A percentile compares a stretch with the other conserved stretches of the same genome.
Evolutionary conservation across 1,140 invertebrate genomes (phyloP).

Genomic region (Megalopta genalis): DNA sequence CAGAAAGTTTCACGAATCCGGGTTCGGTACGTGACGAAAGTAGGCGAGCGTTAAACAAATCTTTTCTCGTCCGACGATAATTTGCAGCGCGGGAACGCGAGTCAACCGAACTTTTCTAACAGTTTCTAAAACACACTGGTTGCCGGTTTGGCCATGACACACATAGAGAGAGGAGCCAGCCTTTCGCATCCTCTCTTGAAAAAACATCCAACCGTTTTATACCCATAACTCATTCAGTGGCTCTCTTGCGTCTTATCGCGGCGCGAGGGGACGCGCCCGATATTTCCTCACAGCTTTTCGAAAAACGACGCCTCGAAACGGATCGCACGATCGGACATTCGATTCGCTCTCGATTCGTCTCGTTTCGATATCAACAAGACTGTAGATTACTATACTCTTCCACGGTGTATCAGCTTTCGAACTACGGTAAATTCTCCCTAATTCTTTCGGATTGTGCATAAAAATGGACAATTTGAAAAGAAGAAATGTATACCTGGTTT

Average conservation of each 20-base stretch:
- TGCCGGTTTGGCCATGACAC: conserved; percentile 59
- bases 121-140: conserved; percentile 61
- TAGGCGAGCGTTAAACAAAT: conserved; percentile 22
- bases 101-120: conserved; percentile 54
- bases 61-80: conserved; percentile 43
- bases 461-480: too few relatives aligned
- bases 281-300: conserved; percentile 39
- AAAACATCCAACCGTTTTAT: conserved; percentile 52
- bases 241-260: conserved; percentile 32
- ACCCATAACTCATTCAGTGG: conserved; percentile 54
- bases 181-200: conserved; percentile 64
- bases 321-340: too few relatives aligned
- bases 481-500: too few relatives aligned
- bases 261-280: conserved; percentile 1
- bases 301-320: conserved; percentile 18
- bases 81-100: conserved; percentile 50
- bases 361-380: neutral
- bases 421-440: too few relatives aligned
- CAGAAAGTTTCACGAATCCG: neutral
- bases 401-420: neutral
- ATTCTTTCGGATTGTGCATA: too few relatives aligned
- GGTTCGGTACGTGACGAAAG: conserved; percentile 27
- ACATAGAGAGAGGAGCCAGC: conserved; percentile 52
- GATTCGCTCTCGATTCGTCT: neutral
- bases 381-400: neutral